Percentiles rank a stretch among this genome's conserved stretches.
These are phyloP conservation scores for Ectropis grisescens DNA, from an alignment of 1,140 invertebrate genomes.

Conservation along the genomic window DNA sequence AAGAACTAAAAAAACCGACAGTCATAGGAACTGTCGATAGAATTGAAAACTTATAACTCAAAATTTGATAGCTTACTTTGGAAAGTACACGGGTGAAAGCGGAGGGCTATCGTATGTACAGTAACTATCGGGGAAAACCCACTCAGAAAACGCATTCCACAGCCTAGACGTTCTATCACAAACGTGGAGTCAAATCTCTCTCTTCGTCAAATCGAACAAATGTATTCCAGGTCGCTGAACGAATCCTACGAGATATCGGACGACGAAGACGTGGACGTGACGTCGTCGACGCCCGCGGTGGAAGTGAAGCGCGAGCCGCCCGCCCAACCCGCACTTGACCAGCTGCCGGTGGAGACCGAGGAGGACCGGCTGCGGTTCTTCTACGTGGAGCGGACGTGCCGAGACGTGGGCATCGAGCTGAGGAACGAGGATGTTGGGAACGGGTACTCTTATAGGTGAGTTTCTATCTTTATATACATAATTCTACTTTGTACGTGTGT, in stretches of 20 bases:
- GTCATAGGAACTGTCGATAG: too few relatives aligned
- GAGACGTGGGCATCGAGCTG: slow-evolving; percentile 52
- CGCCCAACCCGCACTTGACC: slow-evolving; percentile 10
- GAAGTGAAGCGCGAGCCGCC: slow-evolving; percentile 7
- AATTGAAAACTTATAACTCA: too few relatives aligned
- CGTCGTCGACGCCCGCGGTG: slow-evolving; percentile 13
- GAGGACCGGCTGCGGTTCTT: slow-evolving; percentile 42
- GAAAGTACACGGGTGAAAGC: too few relatives aligned
- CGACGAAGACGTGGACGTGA: slow-evolving; percentile 56
- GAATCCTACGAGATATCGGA: slow-evolving; percentile 11
- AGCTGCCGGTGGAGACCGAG: slow-evolving; percentile 40
- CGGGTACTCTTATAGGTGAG: slow-evolving; percentile 53
- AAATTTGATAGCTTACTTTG: too few relatives aligned
- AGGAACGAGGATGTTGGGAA: slow-evolving; percentile 56
- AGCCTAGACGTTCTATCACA: too few relatives aligned
- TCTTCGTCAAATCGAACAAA: too few relatives aligned
- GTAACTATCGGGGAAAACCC: too few relatives aligned
- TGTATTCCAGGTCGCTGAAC: background rate
- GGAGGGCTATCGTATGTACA: too few relatives aligned
- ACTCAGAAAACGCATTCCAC: too few relatives aligned
- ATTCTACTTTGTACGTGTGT: too few relatives aligned
- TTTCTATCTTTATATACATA: background rate
- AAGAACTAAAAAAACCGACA: too few relatives aligned
- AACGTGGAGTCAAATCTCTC: too few relatives aligned
- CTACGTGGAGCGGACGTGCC: slow-evolving; percentile 48